A percentile compares a stretch with the other conserved stretches of the same genome.
Evolutionary conservation across 2,888 invertebrate genomes (phyloP).

Genomic region (Melieria picta): DNA sequence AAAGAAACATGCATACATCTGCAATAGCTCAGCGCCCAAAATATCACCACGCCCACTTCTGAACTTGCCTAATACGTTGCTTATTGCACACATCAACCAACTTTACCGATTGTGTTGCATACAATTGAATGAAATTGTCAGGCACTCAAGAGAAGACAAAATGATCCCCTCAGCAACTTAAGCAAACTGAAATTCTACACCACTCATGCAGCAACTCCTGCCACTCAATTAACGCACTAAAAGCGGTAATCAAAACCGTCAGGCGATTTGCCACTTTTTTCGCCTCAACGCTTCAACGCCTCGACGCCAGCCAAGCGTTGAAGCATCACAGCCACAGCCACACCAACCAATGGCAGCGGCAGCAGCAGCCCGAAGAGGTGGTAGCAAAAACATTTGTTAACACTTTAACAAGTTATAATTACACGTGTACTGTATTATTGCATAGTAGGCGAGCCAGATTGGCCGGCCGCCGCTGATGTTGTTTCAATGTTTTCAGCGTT

Average conservation of each 20-base stretch:
- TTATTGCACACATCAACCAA: no score
- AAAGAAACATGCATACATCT: no score
- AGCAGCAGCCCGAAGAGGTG: conserved; percentile 22
- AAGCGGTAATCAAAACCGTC: conserved; percentile 34
- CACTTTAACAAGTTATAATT: conserved; percentile 60
- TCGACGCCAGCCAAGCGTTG: neutral
- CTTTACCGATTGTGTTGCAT: no score
- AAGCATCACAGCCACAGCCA: neutral
- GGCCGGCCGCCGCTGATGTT: conserved; percentile 26
- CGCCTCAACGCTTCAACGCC: conserved; percentile 23
- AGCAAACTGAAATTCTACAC: neutral
- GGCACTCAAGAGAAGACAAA: neutral
- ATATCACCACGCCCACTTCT: no score
- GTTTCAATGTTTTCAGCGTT: conserved; percentile 35
- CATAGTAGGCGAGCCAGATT: conserved; percentile 37
- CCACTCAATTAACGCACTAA: conserved; percentile 33
- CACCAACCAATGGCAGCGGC: neutral
- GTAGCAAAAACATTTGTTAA: conserved; percentile 58
- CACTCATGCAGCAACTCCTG: conserved; percentile 22
- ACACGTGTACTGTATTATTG: conserved; percentile 41
- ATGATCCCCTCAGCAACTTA: conserved; percentile 15
- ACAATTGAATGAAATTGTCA: neutral
- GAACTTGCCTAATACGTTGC: no score
- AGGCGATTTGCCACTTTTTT: conserved; percentile 34
- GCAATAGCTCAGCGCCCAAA: no score